Evolutionary conservation across 2,888 invertebrate species (phyloP), one percentile per base, ranked within the genome.

Genomic region (Epiblema foenella): DNA sequence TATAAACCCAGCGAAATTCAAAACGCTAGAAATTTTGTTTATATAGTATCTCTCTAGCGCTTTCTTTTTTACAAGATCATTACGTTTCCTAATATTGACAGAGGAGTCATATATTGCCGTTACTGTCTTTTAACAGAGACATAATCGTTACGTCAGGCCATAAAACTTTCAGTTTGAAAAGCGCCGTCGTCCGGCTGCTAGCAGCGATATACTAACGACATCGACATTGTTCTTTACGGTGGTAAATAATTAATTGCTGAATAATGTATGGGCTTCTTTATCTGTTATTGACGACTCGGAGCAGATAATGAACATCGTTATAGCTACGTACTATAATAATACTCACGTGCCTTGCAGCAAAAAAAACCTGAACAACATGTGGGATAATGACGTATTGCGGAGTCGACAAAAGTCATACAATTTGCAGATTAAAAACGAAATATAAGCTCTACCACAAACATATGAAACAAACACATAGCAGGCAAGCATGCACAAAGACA

Each of bases 401-500:
- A 65, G 64, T 68, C 46, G 59, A 69, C 37, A 69, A 51, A 64
- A 64, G 67, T 58, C 68, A 68, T 71, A 77, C 69, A 69, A 73
- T 62, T 74, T 57, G 76, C 73, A 62, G 65, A 71, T 67, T 54
- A 63, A 62, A 75, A 72, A 71, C 58, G 33, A 73, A 74, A 73
- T 65, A 77, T 76, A 79, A 76, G 70, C 63, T 76, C 81, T 82
- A 84, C 78, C 81, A 83, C 78, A 85, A 79, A 84, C 74, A 75
- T 67, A 76, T 81, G 74, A 72, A 75, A 80, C 78, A 81, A 83
- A 81, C 72, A 57, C 83, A 88, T 83, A 84, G 83, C 90, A 91
- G 89, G 91, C 90, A 89, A 87, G 88, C 91, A 93, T 90, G 91
- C 91, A 91, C 87, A 88, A 86, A 86, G 82, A 88, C 85, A 80